Base-by-base conservation (phyloP, 2,797 vertebrate genomes). In the Diplodus puntazzo region DNA sequence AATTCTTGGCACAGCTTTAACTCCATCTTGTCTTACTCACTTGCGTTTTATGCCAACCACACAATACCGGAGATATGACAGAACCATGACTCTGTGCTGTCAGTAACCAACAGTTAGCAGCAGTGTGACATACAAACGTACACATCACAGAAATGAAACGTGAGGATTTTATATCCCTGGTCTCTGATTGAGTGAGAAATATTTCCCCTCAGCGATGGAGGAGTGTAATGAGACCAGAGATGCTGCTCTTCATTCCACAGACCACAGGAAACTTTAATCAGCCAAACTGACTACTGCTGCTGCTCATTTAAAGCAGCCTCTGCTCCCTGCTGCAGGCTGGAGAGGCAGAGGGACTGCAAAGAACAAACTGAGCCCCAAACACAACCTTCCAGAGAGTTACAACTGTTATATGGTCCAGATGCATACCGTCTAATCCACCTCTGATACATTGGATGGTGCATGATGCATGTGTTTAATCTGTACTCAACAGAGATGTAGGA, bases 241-340 rank as follows among this genome's bases (percentile, higher is more conserved):
- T 59, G 30, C 46, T 66, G 46, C 58, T 77, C 63, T 58, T 73
- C 69, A 57, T 68, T 63, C 69, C 57, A 54, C 68, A 73, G 61
- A 70, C 50, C 30, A 20, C 68, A 45, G 63, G 69, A 64, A 69
- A 65, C 73, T 60, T 69, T 58, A 79, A 75, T 59, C 52, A 52
- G 58, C 73, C 73, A 53, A 27, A 49, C 65, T 27, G 42, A 69
- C 50, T 48, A 13, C 64, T 82, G 30, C 73, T 67, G 57, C 57
- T 76, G 67, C 54, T 55, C 62, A 58, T 58, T 73, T 63, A 63
- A 77, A 73, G 52, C 43, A 52, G 53, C 53, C 34, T 66, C 25
- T 25, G 27, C 67, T 59, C n/a, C 46, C 11, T 75, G 60, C 72
- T 65, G 70, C 78, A 65, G 66, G 77, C 55, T 3, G 12, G 0